These are phyloP conservation scores for Cheiracanthium punctorium DNA, from an alignment of 2,888 invertebrate species.

Conservation along the genomic window DNA sequence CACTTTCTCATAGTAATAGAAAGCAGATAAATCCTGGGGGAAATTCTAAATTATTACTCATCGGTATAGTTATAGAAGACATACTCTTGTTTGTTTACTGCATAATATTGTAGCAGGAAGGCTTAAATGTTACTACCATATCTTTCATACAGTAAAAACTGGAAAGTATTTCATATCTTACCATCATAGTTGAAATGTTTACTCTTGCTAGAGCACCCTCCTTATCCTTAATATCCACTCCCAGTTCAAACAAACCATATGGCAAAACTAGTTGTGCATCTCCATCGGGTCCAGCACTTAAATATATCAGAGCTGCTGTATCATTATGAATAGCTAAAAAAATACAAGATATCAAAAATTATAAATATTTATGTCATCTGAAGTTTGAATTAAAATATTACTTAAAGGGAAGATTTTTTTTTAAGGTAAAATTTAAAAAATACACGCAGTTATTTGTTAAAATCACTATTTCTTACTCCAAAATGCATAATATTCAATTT, in stretches of 20 bases:
- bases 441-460: not conserved
- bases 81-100: too few species aligned
- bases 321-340: conserved; percentile 69
- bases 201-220: conserved; percentile 72
- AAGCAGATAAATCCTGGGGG: too few species aligned
- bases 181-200: conserved; percentile 72
- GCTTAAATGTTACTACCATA: too few species aligned
- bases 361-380: too few species aligned
- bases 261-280: conserved; percentile 71
- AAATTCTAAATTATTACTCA: too few species aligned
- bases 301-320: conserved; percentile 69
- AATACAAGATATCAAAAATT: not conserved
- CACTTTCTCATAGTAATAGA: too few species aligned
- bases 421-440: too few species aligned
- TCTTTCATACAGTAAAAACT: not conserved
- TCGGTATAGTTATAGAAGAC: too few species aligned
- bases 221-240: conserved; percentile 73
- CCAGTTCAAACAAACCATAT: conserved; percentile 72
- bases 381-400: too few species aligned
- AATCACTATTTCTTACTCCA: conserved; percentile 68
- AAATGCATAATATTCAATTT: conserved; percentile 72
- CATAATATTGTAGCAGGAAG: too few species aligned
- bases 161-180: conserved; percentile 32
- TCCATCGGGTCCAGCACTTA: conserved; percentile 72
- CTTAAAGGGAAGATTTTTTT: too few species aligned